A percentile compares a stretch with the other conserved stretches of the same genome.
These are phyloP conservation scores for Eucriotettix oculatus DNA, from an alignment of 2,888 invertebrate species.

Conservation along the genomic window DNA sequence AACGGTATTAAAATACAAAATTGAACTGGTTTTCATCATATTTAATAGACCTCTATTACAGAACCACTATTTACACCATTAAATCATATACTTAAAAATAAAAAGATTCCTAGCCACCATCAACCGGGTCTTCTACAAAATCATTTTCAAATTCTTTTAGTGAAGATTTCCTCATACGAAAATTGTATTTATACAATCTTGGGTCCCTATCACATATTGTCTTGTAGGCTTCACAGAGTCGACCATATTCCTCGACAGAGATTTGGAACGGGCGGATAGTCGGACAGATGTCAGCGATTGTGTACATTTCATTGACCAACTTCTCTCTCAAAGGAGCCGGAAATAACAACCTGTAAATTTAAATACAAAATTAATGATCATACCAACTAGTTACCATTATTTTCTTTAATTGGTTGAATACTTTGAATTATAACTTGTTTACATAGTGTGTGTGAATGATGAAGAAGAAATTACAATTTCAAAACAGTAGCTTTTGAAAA, in stretches of 20 bases:
- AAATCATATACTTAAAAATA: constrained; percentile 27
- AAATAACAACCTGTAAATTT: constrained; percentile 42
- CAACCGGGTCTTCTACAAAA: not conserved
- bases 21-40: too few relatives aligned
- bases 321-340: constrained; percentile 50
- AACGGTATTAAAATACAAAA: too few relatives aligned
- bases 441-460: too few relatives aligned
- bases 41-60: too few relatives aligned
- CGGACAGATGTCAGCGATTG: constrained; percentile 53
- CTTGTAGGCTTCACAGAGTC: constrained; percentile 61
- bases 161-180: constrained; percentile 31
- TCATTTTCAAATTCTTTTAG: constrained; percentile 1
- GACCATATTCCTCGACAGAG: constrained; percentile 58
- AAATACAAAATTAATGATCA: not conserved
- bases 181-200: constrained; percentile 39
- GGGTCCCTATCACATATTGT: constrained; percentile 36
- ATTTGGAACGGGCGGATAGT: constrained; percentile 53
- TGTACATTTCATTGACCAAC: constrained; percentile 47
- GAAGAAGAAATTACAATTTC: too few relatives aligned
- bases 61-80: not conserved
- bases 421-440: too few relatives aligned
- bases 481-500: too few relatives aligned
- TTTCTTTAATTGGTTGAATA: too few relatives aligned
- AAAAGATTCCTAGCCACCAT: constrained; percentile 19
- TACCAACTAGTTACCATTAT: not conserved